phyloP scores from a whole-genome alignment of 2,797 vertebrate genomes.

The Ispidina picta region DNA sequence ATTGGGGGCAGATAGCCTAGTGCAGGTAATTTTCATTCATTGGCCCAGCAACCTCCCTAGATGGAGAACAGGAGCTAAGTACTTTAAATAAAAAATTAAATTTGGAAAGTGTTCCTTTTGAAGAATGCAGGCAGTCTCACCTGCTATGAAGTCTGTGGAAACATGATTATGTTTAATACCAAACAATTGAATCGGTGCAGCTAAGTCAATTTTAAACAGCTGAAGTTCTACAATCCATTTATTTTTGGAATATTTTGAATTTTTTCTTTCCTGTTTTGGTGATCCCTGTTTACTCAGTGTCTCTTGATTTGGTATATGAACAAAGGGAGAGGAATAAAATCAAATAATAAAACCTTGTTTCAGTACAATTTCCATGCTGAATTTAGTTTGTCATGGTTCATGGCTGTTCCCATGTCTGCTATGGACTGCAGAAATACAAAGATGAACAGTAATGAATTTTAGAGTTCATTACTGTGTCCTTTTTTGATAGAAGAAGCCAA shows the following conservation, averaged over 20 bases:
- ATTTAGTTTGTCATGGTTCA: background rate
- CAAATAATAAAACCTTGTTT: constrained; percentile 8
- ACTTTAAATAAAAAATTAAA: constrained; percentile 42
- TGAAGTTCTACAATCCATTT: constrained; percentile 3
- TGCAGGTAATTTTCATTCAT: background rate
- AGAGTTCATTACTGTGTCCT: background rate
- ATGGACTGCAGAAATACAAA: background rate
- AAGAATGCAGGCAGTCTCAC: constrained; percentile 23
- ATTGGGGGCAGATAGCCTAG: background rate
- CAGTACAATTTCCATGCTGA: background rate
- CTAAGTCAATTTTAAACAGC: constrained; percentile 35
- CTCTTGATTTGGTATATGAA: background rate
- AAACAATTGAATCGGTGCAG: background rate
- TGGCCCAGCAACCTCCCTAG: constrained; percentile 5
- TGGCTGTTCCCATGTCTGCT: background rate
- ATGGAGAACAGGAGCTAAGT: constrained; percentile 15
- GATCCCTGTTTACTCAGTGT: background rate
- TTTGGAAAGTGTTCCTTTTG: constrained; percentile 28
- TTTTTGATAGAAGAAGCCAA: background rate
- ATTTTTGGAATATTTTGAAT: constrained; percentile 19
- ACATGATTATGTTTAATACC: background rate
- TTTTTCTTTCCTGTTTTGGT: constrained; percentile 16
- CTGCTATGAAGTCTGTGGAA: constrained; percentile 37
- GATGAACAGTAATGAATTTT: background rate
- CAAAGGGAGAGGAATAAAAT: constrained; percentile 3